Percentiles rank a stretch among this genome's conserved stretches.
Conservation (phyloP, 2,797 vertebrate species). For the Smutsia temminckii region DNA sequence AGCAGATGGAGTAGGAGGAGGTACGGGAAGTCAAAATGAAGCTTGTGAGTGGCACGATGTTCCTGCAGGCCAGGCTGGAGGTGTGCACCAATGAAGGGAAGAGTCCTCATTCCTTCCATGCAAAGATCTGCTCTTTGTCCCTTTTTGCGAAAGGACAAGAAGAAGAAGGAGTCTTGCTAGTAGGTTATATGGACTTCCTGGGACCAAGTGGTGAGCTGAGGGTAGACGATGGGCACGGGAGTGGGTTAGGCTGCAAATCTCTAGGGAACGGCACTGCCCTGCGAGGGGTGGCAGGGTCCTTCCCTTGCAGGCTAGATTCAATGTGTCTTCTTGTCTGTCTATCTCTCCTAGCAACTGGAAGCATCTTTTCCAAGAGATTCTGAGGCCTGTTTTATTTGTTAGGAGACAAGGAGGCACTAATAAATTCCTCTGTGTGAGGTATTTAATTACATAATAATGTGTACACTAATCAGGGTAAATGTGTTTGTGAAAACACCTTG, state of each 20-base stretch:
- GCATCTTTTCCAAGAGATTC: slow-evolving; percentile 84
- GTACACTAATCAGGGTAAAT: slow-evolving; percentile 91
- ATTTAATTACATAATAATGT: slow-evolving; percentile 91
- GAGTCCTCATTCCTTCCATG: neutral
- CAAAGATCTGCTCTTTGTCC: neutral
- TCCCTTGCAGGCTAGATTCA: slow-evolving; percentile 41
- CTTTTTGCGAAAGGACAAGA: neutral
- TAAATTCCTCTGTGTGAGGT: slow-evolving; percentile 90
- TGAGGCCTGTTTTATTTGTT: slow-evolving; percentile 87
- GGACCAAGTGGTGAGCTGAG: neutral
- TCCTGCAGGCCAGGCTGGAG: neutral
- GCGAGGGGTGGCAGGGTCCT: neutral
- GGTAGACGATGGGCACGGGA: neutral
- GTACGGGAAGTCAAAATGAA: neutral
- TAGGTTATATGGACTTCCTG: neutral
- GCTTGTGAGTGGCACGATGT: neutral
- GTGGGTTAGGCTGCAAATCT: neutral
- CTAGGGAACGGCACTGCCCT: neutral
- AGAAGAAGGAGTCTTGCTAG: neutral
- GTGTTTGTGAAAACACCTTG: slow-evolving; percentile 90
- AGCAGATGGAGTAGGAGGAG: neutral
- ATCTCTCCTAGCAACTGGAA: slow-evolving; percentile 78
- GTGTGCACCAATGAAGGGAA: neutral
- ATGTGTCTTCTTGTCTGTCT: slow-evolving; percentile 73
- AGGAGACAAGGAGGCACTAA: slow-evolving; percentile 88